Evolutionary conservation across 1,140 invertebrate species (phyloP), one percentile per base, ranked within the genome.

Genomic region (Drosophila albomicans): DNA sequence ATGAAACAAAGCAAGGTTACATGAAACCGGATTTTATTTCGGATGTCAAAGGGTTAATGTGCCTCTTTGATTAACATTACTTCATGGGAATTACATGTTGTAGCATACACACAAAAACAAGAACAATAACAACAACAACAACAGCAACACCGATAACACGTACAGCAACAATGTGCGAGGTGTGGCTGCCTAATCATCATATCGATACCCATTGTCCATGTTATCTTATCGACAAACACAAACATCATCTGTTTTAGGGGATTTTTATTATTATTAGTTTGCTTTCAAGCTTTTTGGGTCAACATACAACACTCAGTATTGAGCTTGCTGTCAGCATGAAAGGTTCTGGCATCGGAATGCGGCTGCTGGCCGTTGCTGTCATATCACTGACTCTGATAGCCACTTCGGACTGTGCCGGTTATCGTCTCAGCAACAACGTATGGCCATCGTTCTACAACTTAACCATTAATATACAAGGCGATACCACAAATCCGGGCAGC

Each of bases 361-460:
- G 69, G 73, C 61, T 80, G 3, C 43, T 75, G 15, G 30, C 52
- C 16, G 38, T 46, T 13, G 45, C 30, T 1, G 13, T 70, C n/a
- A 16, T 71, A 38, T 52, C 58, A 7, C 10, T 78, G 6, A 20
- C 56, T 5, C 25, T 86, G 5, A 16, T 75, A 41, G 57, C 62
- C 38, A 13, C 49, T 8, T 38, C 10, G 10, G 25, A 46, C 10
- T 58, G 54, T 41, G 54, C 25, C 10, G 51, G 81, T 11, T 92
- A 90, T 54, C 85, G 91, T 5, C 63, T 92, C 10, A 63, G 57
- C 1, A 62, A 35, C 1, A 56, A 43, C 16, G 69, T 92, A 0
- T 5, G 68, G 5, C 96, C 96, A 1, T 90, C 93, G 10, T 93
- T 95, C 52, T 97, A 97, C 80, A 93, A 93, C 15, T 87, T 97